phyloP scores from a whole-genome alignment of 1,140 invertebrate genomes.

The Orius laevigatus region DNA sequence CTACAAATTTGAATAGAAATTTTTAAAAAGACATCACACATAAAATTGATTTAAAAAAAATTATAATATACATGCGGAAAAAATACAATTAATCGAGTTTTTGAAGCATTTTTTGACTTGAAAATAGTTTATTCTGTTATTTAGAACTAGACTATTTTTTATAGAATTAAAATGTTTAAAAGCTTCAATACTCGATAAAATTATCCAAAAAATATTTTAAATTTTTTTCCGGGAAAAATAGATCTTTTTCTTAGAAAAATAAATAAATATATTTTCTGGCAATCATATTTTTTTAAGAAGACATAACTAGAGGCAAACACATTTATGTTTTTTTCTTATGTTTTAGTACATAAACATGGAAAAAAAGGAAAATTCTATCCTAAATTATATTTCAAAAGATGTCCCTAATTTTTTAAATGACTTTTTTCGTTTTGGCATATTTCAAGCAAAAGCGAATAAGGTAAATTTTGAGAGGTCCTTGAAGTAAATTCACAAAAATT shows the following conservation, averaged over 20 bases:
- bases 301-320: conserved; percentile 6
- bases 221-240: no score
- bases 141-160: no score
- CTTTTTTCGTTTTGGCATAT: conserved; percentile 3
- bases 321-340: conserved; percentile 1
- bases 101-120: no score
- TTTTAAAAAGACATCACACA: conserved; percentile 12
- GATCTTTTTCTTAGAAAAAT: no score
- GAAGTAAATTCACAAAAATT: conserved; percentile 7
- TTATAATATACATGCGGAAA: conserved; percentile 1
- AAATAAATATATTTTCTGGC: no score
- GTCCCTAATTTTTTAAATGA: conserved; percentile 1
- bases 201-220: no score
- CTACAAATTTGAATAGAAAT: conserved; percentile 10
- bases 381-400: conserved; percentile 6
- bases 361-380: conserved; percentile 2
- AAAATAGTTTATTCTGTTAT: no score
- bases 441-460: conserved; percentile 15
- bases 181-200: no score
- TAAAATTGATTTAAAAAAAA: conserved; percentile 13
- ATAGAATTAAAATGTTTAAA: no score
- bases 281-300: no score
- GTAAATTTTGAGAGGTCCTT: conserved; percentile 25
- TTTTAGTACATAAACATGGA: conserved; percentile 7
- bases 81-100: neutral